phyloP scores from a whole-genome alignment of 2,797 vertebrate genomes.

The Dipus sagitta region DNA sequence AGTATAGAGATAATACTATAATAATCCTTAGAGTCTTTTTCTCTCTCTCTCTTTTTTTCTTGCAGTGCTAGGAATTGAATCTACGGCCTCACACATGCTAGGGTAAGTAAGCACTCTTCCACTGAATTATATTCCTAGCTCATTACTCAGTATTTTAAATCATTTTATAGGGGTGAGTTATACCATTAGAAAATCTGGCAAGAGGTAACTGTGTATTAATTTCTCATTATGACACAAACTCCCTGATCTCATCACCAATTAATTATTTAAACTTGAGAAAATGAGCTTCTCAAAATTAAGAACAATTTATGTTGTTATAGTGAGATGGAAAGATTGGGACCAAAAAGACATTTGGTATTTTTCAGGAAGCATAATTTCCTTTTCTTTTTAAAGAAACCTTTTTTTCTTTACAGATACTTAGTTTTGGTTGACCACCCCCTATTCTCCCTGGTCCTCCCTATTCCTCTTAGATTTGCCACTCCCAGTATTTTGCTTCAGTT shows the following conservation, averaged over 20 bases:
- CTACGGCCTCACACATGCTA: not conserved
- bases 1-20: conserved; percentile 35
- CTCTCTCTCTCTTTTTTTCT: not conserved
- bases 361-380: conserved; percentile 20
- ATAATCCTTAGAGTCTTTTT: not conserved
- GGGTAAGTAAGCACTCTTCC: not conserved
- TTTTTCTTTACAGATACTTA: no score
- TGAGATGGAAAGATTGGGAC: conserved; percentile 32
- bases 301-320: conserved; percentile 58
- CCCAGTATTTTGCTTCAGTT: no score
- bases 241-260: conserved; percentile 41
- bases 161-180: not conserved
- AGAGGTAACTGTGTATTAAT: conserved; percentile 8
- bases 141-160: no score
- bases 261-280: conserved; percentile 63
- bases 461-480: no score
- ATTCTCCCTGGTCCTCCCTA: no score
- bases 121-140: not conserved
- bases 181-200: not conserved
- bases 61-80: not conserved
- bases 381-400: no score
- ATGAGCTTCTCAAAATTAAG: conserved; percentile 59
- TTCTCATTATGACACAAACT: conserved; percentile 38
- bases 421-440: no score
- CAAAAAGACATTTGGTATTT: conserved; percentile 23